Conservation (phyloP, 2,113 vertebrate species). For the Halcyon malimbica region DNA sequence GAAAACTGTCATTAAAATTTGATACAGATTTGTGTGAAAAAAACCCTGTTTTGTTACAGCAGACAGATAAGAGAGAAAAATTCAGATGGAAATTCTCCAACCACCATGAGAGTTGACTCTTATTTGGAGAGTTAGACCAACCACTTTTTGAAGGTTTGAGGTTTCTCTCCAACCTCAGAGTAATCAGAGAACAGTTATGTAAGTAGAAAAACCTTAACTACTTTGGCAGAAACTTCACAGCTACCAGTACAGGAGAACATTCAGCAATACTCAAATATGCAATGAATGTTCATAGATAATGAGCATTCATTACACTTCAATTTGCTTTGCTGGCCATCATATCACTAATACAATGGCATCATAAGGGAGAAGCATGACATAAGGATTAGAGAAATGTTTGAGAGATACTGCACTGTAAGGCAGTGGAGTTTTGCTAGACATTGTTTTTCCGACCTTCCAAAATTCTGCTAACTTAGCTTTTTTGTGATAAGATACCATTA, state of each 20-base stretch:
- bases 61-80: not conserved
- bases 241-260: not conserved
- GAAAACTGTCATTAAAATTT: not conserved
- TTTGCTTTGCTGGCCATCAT: slow-evolving; percentile 19
- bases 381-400: not conserved
- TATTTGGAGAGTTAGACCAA: not conserved
- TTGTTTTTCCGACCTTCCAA: not conserved
- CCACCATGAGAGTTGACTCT: not conserved
- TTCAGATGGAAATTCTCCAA: not conserved
- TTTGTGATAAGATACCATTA: not conserved
- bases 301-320: slow-evolving; percentile 26
- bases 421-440: not conserved
- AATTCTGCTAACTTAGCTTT: not conserved
- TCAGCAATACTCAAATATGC: not conserved
- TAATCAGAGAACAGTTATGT: not conserved
- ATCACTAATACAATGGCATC: not conserved
- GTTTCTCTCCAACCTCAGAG: slow-evolving; percentile 2
- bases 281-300: slow-evolving; percentile 20
- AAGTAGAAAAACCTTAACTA: not conserved
- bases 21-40: not conserved
- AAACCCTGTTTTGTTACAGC: not conserved
- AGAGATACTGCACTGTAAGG: not conserved
- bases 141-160: slow-evolving; percentile 2
- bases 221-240: not conserved
- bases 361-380: not conserved